These are phyloP conservation scores for Anastrepha obliqua DNA, from an alignment of 1,140 invertebrate genomes.

Conservation along the genomic window DNA sequence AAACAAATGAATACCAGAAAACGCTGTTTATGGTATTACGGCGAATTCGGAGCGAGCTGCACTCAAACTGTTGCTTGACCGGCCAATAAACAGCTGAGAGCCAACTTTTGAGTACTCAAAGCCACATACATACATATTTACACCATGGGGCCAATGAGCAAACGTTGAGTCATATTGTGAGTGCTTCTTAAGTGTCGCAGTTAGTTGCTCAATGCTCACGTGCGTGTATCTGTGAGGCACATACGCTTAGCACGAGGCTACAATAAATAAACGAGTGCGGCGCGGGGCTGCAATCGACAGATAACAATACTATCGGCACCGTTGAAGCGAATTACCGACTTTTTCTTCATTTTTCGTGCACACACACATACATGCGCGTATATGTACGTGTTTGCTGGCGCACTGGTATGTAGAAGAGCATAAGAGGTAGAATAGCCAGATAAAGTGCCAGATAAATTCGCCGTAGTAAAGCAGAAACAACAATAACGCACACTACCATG, in stretches of 20 bases:
- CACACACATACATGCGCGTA: not conserved
- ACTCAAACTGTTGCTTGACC: conserved; percentile 31
- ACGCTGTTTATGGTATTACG: not conserved
- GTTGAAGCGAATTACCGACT: not conserved
- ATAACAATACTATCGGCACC: too few species aligned
- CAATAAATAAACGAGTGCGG: too few species aligned
- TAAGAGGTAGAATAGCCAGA: not conserved
- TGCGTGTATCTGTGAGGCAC: not conserved
- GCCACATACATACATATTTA: too few species aligned
- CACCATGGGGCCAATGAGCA: too few species aligned
- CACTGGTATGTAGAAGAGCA: not conserved
- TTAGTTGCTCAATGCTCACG: not conserved
- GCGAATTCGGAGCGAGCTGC: not conserved
- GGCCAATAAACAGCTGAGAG: not conserved
- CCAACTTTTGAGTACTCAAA: not conserved
- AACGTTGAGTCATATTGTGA: not conserved
- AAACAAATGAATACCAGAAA: not conserved
- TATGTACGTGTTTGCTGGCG: not conserved
- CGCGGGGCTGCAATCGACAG: too few species aligned
- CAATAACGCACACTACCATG: not conserved
- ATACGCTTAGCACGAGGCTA: too few species aligned
- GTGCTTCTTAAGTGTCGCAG: not conserved
- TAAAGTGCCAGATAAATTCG: conserved; percentile 29
- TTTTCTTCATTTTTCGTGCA: not conserved
- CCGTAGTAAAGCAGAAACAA: not conserved